These are phyloP conservation scores for Peromyscus attwateri DNA, from an alignment of 2,797 vertebrate genomes.

Conservation along the genomic window DNA sequence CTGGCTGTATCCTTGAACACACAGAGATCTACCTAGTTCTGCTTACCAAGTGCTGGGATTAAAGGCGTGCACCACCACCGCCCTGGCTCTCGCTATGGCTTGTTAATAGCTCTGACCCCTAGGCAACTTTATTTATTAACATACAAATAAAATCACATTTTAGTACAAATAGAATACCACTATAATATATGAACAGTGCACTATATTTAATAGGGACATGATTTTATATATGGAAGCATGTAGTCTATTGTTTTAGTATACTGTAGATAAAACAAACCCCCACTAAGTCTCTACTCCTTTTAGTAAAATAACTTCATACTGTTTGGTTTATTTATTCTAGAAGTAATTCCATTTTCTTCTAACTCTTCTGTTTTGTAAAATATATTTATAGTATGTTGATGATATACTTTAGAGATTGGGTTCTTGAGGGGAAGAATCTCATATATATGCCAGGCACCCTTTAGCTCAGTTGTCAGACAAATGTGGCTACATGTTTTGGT, in stretches of 20 bases:
- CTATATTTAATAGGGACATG: not conserved
- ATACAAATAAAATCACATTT: no score
- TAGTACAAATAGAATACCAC: no score
- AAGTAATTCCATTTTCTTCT: constrained; percentile 43
- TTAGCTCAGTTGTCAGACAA: not conserved
- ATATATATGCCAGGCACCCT: not conserved
- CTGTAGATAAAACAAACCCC: not conserved
- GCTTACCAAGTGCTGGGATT: no score
- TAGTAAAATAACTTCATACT: not conserved
- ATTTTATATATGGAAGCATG: not conserved
- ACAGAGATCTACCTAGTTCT: no score
- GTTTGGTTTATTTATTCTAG: constrained; percentile 29
- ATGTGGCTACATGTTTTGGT: not conserved
- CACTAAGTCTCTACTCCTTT: not conserved
- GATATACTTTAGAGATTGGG: not conserved
- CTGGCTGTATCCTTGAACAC: no score
- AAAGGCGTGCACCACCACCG: no score
- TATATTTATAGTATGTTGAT: not conserved
- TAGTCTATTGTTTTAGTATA: not conserved
- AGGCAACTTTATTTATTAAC: no score
- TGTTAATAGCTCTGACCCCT: no score
- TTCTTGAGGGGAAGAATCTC: not conserved
- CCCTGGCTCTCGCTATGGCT: no score
- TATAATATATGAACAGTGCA: not conserved
- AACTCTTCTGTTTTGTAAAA: not conserved